Percentiles rank a stretch among this genome's conserved stretches.
phyloP scores from a whole-genome alignment of 2,888 invertebrate species.

The Netelia inedita region DNA sequence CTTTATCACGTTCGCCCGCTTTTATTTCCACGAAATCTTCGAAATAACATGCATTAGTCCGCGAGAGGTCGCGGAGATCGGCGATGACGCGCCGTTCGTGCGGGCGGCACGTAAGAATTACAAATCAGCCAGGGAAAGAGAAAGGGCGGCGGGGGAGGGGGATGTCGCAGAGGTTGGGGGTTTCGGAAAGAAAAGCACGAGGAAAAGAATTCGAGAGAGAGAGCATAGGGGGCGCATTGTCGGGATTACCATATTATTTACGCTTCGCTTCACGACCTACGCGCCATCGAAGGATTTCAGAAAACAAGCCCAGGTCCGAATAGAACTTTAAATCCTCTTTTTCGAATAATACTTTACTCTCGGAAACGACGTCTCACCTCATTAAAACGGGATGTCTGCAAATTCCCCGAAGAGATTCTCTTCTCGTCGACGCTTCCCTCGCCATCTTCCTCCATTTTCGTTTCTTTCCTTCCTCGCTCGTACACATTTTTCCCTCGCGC shows the following conservation, averaged over 20 bases:
- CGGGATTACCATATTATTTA: constrained; percentile 84
- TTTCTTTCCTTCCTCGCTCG: constrained; percentile 10
- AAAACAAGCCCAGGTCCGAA: constrained; percentile 50
- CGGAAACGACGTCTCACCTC: constrained; percentile 76
- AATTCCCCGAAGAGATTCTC: constrained; percentile 60
- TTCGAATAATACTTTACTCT: constrained; percentile 78
- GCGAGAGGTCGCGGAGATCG: constrained; percentile 14
- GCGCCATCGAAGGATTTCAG: constrained; percentile 59
- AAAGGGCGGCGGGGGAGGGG: constrained; percentile 63
- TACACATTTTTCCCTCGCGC: constrained; percentile 1
- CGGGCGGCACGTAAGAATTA: constrained; percentile 30
- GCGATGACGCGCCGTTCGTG: constrained; percentile 43
- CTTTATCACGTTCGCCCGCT: constrained; percentile 5
- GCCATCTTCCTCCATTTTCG: constrained; percentile 4
- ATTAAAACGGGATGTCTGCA: constrained; percentile 75
- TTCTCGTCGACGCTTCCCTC: constrained; percentile 17
- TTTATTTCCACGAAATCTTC: constrained; percentile 55
- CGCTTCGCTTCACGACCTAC: constrained; percentile 69
- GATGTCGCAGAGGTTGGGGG: constrained; percentile 5
- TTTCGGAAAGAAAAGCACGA: constrained; percentile 56
- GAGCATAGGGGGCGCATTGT: constrained; percentile 72
- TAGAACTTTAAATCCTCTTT: constrained; percentile 83
- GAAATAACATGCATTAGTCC: constrained; percentile 78
- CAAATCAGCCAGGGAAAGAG: constrained; percentile 22
- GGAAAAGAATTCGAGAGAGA: constrained; percentile 65